These are phyloP conservation scores for Hyppa rectilinea DNA, from an alignment of 2,888 invertebrate species.

Conservation along the genomic window DNA sequence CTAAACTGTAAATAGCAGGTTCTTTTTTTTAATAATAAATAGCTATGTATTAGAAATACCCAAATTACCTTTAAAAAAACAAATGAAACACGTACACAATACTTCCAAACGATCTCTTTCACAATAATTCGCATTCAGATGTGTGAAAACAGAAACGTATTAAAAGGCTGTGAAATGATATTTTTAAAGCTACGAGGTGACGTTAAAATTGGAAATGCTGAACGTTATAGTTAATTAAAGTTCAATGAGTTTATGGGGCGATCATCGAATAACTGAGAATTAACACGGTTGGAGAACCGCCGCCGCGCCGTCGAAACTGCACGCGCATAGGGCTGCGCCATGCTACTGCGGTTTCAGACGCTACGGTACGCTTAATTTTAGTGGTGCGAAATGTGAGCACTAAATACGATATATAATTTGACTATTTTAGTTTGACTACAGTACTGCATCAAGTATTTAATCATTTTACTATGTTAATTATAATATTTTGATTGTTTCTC, in stretches of 20 bases:
- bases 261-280: slow-evolving; percentile 73
- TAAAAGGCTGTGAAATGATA: slow-evolving; percentile 46
- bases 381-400: slow-evolving; percentile 21
- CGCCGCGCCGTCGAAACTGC: slow-evolving; percentile 60
- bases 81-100: not conserved
- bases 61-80: not conserved
- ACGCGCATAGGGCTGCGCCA: slow-evolving; percentile 56
- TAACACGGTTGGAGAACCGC: slow-evolving; percentile 68
- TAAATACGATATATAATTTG: slow-evolving; percentile 17
- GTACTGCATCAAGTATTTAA: not conserved
- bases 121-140: slow-evolving; percentile 25
- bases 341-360: slow-evolving; percentile 34
- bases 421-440: not conserved
- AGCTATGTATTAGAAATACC: not conserved
- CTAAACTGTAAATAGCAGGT: too few relatives aligned
- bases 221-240: slow-evolving; percentile 75
- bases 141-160: slow-evolving; percentile 47
- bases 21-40: too few relatives aligned
- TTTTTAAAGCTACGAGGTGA: slow-evolving; percentile 46
- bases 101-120: not conserved
- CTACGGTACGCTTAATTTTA: slow-evolving; percentile 29
- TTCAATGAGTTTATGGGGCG: slow-evolving; percentile 68
- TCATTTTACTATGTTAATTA: not conserved
- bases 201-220: slow-evolving; percentile 64
- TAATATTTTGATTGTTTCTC: not conserved